Evolutionary conservation across 2,113 vertebrate genomes (phyloP), one percentile per base, ranked within the genome.

Genomic region (Neopipo cinnamomea): DNA sequence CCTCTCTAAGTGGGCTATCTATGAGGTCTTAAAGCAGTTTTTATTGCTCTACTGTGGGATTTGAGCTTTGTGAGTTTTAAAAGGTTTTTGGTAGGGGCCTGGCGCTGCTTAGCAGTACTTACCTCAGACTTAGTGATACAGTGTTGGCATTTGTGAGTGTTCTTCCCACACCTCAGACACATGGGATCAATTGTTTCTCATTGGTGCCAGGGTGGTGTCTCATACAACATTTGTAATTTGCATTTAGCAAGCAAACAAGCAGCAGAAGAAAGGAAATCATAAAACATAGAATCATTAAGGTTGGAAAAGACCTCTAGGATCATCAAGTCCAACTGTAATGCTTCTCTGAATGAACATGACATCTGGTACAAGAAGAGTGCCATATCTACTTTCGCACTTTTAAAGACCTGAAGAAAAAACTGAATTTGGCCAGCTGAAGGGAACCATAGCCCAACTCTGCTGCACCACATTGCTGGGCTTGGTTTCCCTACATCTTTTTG

Each of bases 21-120:
- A 19, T 89, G 88, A 84, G 42, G 75, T 49, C 82, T 90, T 93
- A 88, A 85, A 85, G 49, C 16, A 17, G 2, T 65, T 95, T 96
- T 96, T 95, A 91, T 88, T 92, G 73, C 73, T 68, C 6, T 88
- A 68, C 77, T 89, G 22, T 77, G 72, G 73, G 42, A 91, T 91
- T 88, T 87, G 73, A 91, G 41, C 65, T 95, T 61, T 88, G 65
- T 35, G 79, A 61, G 56, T 65, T 96, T 87, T 86, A 84, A 82
- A 87, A 86, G 33, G 16, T 55, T 93, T n/a, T 83, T 53, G 1
- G 52, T 80, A 94, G 88, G 73, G 56, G n/a, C 44, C 44, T 81
- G 76, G 61, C 72, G 93, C 31, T 84, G 65, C 76, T 94, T 81
- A 81, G 80, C 47, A 39, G 41, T 89, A 19, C 85, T 93, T 87